These are phyloP conservation scores for Cyanoramphus novaezelandiae DNA, from an alignment of 2,113 vertebrate species.

Conservation along the genomic window DNA sequence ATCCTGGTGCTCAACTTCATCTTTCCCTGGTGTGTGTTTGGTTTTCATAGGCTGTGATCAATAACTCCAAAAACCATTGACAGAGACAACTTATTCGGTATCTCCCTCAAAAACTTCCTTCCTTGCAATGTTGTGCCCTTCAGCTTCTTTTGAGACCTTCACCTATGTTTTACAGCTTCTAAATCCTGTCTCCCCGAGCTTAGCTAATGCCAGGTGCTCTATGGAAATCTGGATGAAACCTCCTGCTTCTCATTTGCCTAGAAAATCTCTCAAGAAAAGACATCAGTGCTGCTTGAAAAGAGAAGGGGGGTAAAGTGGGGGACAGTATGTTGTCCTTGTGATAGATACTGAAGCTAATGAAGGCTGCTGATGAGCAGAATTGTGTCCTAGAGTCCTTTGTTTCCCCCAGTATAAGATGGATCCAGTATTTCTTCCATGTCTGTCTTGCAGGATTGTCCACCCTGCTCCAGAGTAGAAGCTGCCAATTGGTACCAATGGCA, in stretches of 20 bases:
- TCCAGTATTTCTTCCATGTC: neutral
- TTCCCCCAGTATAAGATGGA: neutral
- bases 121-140: neutral
- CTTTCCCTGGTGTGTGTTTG: neutral
- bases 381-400: conserved; percentile 28
- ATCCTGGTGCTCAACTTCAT: neutral
- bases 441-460: neutral
- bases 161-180: neutral
- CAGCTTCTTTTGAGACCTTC: neutral
- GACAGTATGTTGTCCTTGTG: neutral
- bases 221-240: conserved; percentile 59
- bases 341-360: conserved; percentile 45
- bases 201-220: conserved; percentile 49
- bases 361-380: conserved; percentile 31
- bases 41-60: neutral
- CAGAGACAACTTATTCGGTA: neutral
- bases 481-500: conserved; percentile 27
- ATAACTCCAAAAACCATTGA: neutral
- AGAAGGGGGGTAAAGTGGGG: neutral
- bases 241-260: conserved; percentile 65
- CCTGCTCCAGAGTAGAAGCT: neutral
- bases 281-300: neutral
- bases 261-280: conserved; percentile 42
- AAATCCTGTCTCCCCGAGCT: conserved; percentile 22
- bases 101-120: neutral